Base-by-base conservation (phyloP, 2,113 vertebrate genomes). In the Bufo gargarizans region DNA sequence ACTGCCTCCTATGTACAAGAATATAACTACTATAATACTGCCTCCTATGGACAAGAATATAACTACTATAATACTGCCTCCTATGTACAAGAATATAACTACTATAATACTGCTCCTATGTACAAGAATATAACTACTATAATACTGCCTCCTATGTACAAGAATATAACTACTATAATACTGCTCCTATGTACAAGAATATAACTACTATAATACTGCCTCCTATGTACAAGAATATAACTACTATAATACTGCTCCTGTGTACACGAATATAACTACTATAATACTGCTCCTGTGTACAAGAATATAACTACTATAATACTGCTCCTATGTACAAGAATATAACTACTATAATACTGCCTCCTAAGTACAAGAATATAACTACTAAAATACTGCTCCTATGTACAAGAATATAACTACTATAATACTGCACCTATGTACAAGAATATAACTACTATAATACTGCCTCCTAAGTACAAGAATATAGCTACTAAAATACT, bases 401-500 rank as follows among this genome's bases (percentile, higher is more conserved):
- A 65, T 65, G 20, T 65, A 65, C 19, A 65, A 65, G 63, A 65
- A 65, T 65, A 65, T 65, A 65, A 65, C 63, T 65, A 1, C 63
- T 65, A 65, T 65, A 65, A 65, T 65, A 65, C 63, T 65, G 63
- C 63, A 1, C 19, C 63, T 65, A 65, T 65, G 63, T 65, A 65
- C 19, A 65, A n/a, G 63, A 65, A 65, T 65, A 65, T n/a, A 65
- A 65, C 63, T 65, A n/a, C 63, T 65, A 65, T 65, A 65, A 65
- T 65, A 65, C 63, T 65, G 63, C 63, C 63, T 8, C 63, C 19
- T 65, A 58, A 6, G 4, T 65, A 65, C 63, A 65, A n/a, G 63
- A 65, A 65, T 65, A 65, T 65, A 65, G n/a, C 63, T 65, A n/a
- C 63, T 65, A 65, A n/a, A 65, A 65, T 65, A 65, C 63, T 65